A percentile compares a stretch with the other conserved stretches of the same genome.
phyloP scores from a whole-genome alignment of 1,140 invertebrate species.

The Ips nitidus region DNA sequence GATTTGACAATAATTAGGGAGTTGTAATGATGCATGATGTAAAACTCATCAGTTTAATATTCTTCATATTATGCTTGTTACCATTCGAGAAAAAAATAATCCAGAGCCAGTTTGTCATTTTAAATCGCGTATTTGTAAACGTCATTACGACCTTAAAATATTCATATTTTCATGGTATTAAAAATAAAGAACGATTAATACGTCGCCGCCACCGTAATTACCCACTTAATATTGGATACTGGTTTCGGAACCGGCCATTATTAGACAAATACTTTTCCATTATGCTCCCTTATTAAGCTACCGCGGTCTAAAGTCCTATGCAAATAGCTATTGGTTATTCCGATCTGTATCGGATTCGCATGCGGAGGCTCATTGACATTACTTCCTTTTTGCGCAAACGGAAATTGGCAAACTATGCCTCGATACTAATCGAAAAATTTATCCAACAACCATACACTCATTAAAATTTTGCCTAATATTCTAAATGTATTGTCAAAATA shows the following conservation, averaged over 20 bases:
- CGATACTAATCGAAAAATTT: neutral
- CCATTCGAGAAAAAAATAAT: too few relatives aligned
- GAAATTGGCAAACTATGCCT: slow-evolving; percentile 28
- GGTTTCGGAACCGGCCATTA: slow-evolving; percentile 22
- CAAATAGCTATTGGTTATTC: slow-evolving; percentile 30
- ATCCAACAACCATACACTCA: too few relatives aligned
- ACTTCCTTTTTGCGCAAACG: slow-evolving; percentile 42
- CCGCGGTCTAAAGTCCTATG: slow-evolving; percentile 26
- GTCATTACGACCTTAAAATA: slow-evolving; percentile 1
- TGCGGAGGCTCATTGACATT: slow-evolving; percentile 39
- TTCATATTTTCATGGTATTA: slow-evolving; percentile 1
- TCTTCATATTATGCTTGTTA: too few relatives aligned
- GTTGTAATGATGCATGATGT: too few relatives aligned
- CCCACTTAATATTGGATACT: slow-evolving; percentile 29
- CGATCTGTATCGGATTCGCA: slow-evolving; percentile 31
- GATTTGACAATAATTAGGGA: too few relatives aligned
- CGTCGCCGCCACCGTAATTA: slow-evolving; percentile 10
- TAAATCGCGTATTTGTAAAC: neutral
- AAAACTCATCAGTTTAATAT: too few relatives aligned
- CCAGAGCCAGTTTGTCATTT: slow-evolving; percentile 1
- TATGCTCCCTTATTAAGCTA: slow-evolving; percentile 26
- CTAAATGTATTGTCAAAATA: too few relatives aligned
- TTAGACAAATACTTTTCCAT: slow-evolving; percentile 24
- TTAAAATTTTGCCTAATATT: too few relatives aligned
- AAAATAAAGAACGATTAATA: neutral